Conservation (phyloP, 2,797 vertebrate genomes). For the Calcarius lapponicus region DNA sequence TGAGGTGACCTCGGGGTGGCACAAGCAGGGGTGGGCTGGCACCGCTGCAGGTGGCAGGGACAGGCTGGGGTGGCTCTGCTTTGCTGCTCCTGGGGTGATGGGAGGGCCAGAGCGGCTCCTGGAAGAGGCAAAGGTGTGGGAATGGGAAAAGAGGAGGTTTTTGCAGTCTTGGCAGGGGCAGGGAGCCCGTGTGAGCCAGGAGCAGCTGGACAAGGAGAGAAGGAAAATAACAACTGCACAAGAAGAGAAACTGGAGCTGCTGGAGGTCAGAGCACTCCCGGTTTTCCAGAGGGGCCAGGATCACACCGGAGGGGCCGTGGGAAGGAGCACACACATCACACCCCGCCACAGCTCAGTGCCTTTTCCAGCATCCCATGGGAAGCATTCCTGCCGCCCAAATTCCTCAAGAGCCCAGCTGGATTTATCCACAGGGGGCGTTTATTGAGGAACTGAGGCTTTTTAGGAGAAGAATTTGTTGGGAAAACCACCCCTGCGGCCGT, state of each 20-base stretch:
- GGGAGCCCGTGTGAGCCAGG: slow-evolving; percentile 2
- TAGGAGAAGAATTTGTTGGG: background rate
- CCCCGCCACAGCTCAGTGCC: background rate
- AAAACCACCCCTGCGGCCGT: background rate
- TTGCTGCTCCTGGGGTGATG: accelerated
- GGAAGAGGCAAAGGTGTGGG: slow-evolving; percentile 58
- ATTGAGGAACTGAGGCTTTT: background rate
- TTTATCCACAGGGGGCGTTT: background rate
- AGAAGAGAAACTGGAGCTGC: slow-evolving; percentile 72
- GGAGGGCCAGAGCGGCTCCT: slow-evolving; percentile 62
- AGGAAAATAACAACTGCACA: slow-evolving; percentile 56
- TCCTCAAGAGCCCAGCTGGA: background rate
- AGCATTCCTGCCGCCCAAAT: accelerated
- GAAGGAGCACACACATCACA: background rate
- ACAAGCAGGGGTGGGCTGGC: background rate
- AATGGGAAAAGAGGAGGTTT: slow-evolving; percentile 62
- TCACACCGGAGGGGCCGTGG: accelerated
- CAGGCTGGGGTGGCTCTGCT: background rate
- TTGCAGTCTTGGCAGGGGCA: slow-evolving; percentile 51
- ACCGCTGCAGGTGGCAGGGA: background rate
- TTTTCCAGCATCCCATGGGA: background rate
- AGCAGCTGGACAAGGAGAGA: slow-evolving; percentile 64
- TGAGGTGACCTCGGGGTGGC: background rate
- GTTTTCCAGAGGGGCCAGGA: background rate
- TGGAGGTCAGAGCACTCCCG: slow-evolving; percentile 64